Evolutionary conservation across 2,888 invertebrate genomes (phyloP).

Genomic region (Amphipyra berbera): DNA sequence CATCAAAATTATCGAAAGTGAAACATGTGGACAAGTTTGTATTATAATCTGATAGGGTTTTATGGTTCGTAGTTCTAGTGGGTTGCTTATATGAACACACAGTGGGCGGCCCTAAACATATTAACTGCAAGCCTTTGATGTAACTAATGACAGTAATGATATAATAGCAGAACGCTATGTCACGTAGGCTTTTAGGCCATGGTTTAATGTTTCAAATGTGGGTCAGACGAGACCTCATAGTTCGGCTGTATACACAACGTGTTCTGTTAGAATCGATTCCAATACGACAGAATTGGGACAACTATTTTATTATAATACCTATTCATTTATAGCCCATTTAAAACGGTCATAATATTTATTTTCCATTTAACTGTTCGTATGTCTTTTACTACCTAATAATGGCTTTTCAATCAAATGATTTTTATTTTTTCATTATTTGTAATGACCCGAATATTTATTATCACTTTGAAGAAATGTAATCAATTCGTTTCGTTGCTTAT

Average conservation of each 20-base stretch:
- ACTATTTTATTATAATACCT: constrained; percentile 45
- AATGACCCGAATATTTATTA: constrained; percentile 4
- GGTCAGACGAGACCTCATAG: constrained; percentile 67
- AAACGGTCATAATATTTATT: constrained; percentile 22
- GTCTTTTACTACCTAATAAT: background rate
- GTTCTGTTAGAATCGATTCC: constrained; percentile 35
- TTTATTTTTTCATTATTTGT: background rate
- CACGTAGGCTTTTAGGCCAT: constrained; percentile 76
- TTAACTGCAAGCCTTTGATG: constrained; percentile 53
- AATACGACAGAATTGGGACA: constrained; percentile 42
- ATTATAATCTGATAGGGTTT: constrained; percentile 43
- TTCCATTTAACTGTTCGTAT: constrained; percentile 16
- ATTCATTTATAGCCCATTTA: constrained; percentile 37
- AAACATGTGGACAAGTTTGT: too few species aligned
- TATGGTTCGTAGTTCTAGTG: constrained; percentile 35
- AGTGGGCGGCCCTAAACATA: constrained; percentile 55
- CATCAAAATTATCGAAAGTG: too few species aligned
- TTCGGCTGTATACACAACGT: constrained; percentile 40
- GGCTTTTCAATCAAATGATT: constrained; percentile 3
- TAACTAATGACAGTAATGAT: constrained; percentile 58
- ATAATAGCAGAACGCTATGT: constrained; percentile 65
- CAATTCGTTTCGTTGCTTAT: constrained; percentile 4
- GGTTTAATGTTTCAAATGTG: constrained; percentile 68
- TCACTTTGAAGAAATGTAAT: constrained; percentile 6
- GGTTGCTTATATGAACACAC: constrained; percentile 42